A percentile compares a stretch with the other conserved stretches of the same genome.
Conservation (phyloP, 2,113 vertebrate species). For the Phalacrocorax aristotelis region DNA sequence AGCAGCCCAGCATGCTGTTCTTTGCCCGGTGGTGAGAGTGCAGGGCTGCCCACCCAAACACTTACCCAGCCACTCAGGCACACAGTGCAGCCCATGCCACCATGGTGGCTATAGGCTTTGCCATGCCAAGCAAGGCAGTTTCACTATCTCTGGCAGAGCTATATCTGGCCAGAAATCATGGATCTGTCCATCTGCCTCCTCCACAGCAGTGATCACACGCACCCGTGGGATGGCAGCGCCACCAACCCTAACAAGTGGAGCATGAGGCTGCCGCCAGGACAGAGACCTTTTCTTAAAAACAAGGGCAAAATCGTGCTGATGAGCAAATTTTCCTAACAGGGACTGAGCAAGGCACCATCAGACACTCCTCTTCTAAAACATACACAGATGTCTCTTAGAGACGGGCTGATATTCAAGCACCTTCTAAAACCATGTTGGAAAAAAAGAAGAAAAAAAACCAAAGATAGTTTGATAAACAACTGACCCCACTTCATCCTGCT, state of each 20-base stretch:
- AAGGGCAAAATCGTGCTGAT: not conserved
- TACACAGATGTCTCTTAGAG: not conserved
- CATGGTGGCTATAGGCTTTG: not conserved
- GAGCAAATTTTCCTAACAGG: not conserved
- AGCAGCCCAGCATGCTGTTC: not conserved
- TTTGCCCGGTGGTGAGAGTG: not conserved
- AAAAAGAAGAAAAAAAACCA: not conserved
- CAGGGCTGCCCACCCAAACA: not conserved
- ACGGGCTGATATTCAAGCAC: not conserved
- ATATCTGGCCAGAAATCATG: not conserved
- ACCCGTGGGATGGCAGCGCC: not conserved
- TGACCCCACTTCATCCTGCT: constrained; percentile 3
- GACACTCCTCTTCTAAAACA: not conserved
- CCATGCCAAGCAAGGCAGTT: not conserved
- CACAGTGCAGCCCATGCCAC: not conserved
- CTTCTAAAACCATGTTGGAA: not conserved
- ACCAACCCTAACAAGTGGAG: not conserved
- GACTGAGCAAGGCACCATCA: not conserved
- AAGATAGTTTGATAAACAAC: not conserved
- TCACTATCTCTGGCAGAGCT: not conserved
- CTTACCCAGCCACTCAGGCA: not conserved
- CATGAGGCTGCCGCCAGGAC: not conserved
- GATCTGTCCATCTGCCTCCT: not conserved
- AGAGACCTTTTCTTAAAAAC: not conserved
- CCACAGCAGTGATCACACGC: not conserved